Conservation (phyloP, 2,797 vertebrate species). For the Rallus crepitans region DNA sequence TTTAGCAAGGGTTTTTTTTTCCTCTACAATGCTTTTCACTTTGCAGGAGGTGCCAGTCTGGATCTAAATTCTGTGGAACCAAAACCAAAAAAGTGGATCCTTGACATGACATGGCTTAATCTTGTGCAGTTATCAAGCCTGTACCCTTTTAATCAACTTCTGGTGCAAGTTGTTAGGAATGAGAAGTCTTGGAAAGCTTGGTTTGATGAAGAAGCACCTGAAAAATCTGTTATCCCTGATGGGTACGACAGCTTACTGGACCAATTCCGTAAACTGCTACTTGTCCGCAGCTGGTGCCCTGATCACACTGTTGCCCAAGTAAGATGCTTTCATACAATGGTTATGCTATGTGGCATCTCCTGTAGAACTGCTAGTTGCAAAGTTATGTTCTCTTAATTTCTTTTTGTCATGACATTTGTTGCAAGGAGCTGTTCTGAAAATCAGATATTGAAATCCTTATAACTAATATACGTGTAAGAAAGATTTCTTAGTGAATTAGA, state of each 20-base stretch:
- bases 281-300: conserved; percentile 88
- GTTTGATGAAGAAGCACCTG: conserved; percentile 85
- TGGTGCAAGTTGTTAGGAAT: conserved; percentile 81
- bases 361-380: background rate
- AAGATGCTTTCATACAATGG: background rate
- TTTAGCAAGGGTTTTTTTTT: background rate
- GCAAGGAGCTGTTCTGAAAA: background rate
- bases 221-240: conserved; percentile 82
- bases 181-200: conserved; percentile 85
- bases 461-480: background rate
- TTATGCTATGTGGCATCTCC: background rate
- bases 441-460: background rate
- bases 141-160: conserved; percentile 79
- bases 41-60: conserved; percentile 83
- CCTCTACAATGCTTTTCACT: background rate
- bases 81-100: conserved; percentile 88
- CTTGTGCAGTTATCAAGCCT: conserved; percentile 85
- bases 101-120: conserved; percentile 89
- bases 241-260: conserved; percentile 83
- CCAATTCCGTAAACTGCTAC: conserved; percentile 85
- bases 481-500: background rate
- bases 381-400: background rate
- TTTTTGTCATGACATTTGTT: background rate
- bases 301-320: conserved; percentile 87
- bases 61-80: conserved; percentile 86